Percentiles rank a stretch among this genome's conserved stretches.
Conservation (phyloP, 2,797 vertebrate species). For the Gymnopithys bicolor region DNA sequence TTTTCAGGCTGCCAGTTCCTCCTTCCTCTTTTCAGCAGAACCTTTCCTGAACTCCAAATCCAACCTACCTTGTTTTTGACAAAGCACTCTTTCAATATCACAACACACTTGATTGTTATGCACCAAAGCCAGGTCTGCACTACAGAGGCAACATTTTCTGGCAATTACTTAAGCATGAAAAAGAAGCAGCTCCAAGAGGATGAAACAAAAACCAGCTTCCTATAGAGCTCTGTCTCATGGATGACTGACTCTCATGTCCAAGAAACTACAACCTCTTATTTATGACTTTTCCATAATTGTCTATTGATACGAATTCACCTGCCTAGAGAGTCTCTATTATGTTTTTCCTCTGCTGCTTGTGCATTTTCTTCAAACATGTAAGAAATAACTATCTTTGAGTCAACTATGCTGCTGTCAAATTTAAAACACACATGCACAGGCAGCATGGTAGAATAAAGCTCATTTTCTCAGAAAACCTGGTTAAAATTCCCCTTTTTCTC, state of each 20-base stretch:
- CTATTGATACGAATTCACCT: slow-evolving; percentile 9
- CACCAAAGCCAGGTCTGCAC: background rate
- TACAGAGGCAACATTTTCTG: background rate
- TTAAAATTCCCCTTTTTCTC: background rate
- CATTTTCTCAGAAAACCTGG: background rate
- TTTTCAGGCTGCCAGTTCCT: background rate
- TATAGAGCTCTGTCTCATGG: background rate
- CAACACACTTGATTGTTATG: fast-evolving
- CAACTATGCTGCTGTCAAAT: background rate
- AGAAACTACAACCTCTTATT: background rate
- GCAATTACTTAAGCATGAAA: background rate
- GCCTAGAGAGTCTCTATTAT: background rate
- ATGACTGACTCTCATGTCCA: background rate
- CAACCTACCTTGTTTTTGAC: background rate
- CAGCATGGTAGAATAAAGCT: background rate
- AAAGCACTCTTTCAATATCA: background rate
- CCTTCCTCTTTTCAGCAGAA: background rate
- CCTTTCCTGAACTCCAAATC: background rate
- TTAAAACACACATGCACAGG: background rate
- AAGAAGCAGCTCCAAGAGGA: background rate
- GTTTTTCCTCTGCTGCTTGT: background rate
- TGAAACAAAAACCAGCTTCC: background rate
- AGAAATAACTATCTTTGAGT: background rate
- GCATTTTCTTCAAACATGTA: background rate
- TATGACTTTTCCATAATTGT: background rate